Base-by-base conservation (phyloP, 2,797 vertebrate species). In the Spheniscus humboldti region DNA sequence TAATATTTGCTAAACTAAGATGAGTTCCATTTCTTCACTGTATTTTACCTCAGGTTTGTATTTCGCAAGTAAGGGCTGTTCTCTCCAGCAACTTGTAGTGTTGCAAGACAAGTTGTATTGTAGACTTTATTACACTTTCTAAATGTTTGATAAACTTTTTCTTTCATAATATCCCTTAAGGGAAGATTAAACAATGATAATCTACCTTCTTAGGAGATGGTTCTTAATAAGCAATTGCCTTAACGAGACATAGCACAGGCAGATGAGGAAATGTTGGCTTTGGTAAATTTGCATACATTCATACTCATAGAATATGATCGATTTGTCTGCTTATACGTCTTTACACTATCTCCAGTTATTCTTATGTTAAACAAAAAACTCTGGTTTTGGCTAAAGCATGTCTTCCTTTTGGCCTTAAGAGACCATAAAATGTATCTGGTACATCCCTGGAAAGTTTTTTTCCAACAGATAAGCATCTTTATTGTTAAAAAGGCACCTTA, bases 171-270 rank as follows among this genome's bases (percentile, higher is more conserved):
- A 79, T 71, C 75, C 86, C 90, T 91, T 48, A 39, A 73, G 84
- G 78, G 79, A 73, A 91, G 71, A 95, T 93, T 80, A 84, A 93
- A 83, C 35, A 71, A 43, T 73, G 73, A 89, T 83, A 96, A 94
- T n/a, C 23, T 11, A 79, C 86, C 56, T 69, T 37, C 50, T 89
- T 56, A 67, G 71, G 83, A 95, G 59, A 53, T 3, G 35, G 48
- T 37, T 90, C 41, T 95, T 90, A 92, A 63, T 55, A 76, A 86
- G 37, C 45, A 86, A 9, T 92, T 96, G 62, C 86, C 81, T 75
- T 86, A 88, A 90, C 18, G 19, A 87, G 55, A 15, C n/a, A 27
- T 69, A 79, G 24, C 30, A 75, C 56, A 83, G 35, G 18, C 27
- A 80, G 52, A 77, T 60, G 37, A 78, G 47, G 74, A 93, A 60